A percentile compares a stretch with the other conserved stretches of the same genome.
These are phyloP conservation scores for Brachynemurus nebulosus DNA, from an alignment of 2,888 invertebrate species.

Conservation along the genomic window DNA sequence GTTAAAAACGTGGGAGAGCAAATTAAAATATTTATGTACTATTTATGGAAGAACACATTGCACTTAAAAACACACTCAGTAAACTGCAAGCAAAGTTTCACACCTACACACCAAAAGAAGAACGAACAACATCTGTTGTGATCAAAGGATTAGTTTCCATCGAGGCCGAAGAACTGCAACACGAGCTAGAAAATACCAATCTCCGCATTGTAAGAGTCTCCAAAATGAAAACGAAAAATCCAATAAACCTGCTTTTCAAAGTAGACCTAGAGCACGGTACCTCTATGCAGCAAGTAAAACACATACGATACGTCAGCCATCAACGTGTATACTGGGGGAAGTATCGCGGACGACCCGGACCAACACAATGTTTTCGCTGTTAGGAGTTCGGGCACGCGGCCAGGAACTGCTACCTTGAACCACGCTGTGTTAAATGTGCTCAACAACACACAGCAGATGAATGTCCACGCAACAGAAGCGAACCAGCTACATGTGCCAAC, in stretches of 20 bases:
- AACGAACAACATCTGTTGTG: too few relatives aligned
- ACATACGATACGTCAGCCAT: not conserved
- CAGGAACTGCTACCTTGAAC: not conserved
- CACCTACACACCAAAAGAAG: too few relatives aligned
- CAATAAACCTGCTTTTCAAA: too few relatives aligned
- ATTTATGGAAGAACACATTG: too few relatives aligned
- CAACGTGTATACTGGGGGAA: not conserved
- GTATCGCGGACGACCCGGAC: not conserved
- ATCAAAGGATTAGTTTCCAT: too few relatives aligned
- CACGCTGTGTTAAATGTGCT: not conserved
- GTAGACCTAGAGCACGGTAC: not conserved
- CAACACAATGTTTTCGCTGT: not conserved
- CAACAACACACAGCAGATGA: not conserved
- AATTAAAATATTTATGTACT: too few relatives aligned
- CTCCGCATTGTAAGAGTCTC: not conserved
- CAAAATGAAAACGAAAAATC: too few relatives aligned
- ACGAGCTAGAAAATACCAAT: too few relatives aligned
- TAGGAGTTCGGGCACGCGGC: not conserved
- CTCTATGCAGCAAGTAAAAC: not conserved
- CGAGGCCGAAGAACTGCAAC: too few relatives aligned
- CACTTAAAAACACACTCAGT: too few relatives aligned
- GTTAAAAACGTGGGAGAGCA: too few relatives aligned
- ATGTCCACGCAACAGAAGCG: not conserved
- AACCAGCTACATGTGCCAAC: not conserved
- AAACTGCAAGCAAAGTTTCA: too few relatives aligned